These are phyloP conservation scores for Ascaphus truei DNA, from an alignment of 2,113 vertebrate species.

Conservation along the genomic window DNA sequence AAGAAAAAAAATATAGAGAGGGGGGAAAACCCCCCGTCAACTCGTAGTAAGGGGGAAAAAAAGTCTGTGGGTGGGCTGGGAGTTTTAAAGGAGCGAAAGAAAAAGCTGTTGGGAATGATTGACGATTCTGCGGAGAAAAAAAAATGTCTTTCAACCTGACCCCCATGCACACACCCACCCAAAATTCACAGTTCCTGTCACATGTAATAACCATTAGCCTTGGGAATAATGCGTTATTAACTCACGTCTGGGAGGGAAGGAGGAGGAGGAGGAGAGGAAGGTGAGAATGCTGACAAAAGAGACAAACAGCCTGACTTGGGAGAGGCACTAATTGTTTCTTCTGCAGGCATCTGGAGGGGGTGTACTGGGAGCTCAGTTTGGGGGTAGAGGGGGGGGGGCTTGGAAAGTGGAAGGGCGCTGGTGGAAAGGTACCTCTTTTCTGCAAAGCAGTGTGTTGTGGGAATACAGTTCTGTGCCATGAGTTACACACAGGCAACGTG, in stretches of 20 bases:
- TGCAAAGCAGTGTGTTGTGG: too few relatives aligned
- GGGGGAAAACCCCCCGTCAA: neutral
- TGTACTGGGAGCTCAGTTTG: neutral
- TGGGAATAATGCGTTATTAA: constrained; percentile 36
- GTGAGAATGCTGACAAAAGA: constrained; percentile 39
- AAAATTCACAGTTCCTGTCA: constrained; percentile 45
- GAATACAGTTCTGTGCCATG: too few relatives aligned
- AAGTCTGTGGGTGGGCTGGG: constrained; percentile 26
- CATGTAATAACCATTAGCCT: constrained; percentile 38
- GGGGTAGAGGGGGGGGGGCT: neutral
- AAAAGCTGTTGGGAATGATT: constrained; percentile 20
- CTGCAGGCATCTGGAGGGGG: neutral
- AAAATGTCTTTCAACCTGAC: constrained; percentile 40
- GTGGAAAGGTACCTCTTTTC: neutral
- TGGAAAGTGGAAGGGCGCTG: constrained; percentile 37
- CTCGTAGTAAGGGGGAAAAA: neutral
- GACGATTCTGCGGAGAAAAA: neutral
- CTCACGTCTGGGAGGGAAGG: neutral
- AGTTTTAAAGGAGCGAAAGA: neutral
- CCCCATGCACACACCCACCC: constrained; percentile 35
- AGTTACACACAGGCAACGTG: too few relatives aligned
- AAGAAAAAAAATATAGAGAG: neutral
- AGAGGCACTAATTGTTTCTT: constrained; percentile 43
- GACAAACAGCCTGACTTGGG: constrained; percentile 31
- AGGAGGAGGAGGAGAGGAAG: neutral